Base-by-base conservation (phyloP, 23 tunicate species). In the Clavelina lepadiformis region DNA sequence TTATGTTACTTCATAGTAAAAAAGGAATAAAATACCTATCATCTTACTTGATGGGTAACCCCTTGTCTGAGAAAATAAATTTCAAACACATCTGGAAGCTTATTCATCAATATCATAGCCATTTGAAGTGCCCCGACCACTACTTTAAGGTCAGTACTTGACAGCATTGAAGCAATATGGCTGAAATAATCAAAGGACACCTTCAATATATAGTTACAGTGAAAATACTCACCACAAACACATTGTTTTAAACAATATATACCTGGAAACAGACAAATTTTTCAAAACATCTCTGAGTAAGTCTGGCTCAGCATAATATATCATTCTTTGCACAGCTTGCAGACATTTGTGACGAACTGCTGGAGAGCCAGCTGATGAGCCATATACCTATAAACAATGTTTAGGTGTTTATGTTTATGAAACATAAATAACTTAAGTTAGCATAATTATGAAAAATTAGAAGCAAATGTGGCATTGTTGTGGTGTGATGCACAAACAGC, bases 281-380 rank as follows among this genome's bases (percentile, higher is more conserved):
- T 72, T 67, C 1, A 89, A 71, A 22, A 89, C 74, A 28, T 71
- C 83, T 15, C 78, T 21, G 1, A 89, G 69, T 20, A 71, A 57
- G 6, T 75, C 80, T 1, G 89, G 83, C 38, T 76, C 71, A 30
- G 82, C 80, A 69, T 81, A 81, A 56, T 81, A 81, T 36, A 89
- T 68, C 97, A 89, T 89, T 25, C 80, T 61, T 52, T 89, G 84
- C 51, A 89, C 73, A 3, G 97, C 89, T 8, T 65, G 79, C 7
- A 89, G 68, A 55, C 97, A 89, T 31, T 73, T 81, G 58, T 81
- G 89, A 22, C 97, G 61, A 27, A 89, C 97, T 0, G 89, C 80
- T 3, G 97, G 97, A 18, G 87, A 89, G 15, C 97, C 97, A 24
- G 97, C 97, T 0, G 89, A 81, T 5, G 97, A 67, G 25, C 87